Percentiles rank a stretch among this genome's conserved stretches.
phyloP scores from a whole-genome alignment of 2,888 invertebrate genomes.

The Orthosia cruda region DNA sequence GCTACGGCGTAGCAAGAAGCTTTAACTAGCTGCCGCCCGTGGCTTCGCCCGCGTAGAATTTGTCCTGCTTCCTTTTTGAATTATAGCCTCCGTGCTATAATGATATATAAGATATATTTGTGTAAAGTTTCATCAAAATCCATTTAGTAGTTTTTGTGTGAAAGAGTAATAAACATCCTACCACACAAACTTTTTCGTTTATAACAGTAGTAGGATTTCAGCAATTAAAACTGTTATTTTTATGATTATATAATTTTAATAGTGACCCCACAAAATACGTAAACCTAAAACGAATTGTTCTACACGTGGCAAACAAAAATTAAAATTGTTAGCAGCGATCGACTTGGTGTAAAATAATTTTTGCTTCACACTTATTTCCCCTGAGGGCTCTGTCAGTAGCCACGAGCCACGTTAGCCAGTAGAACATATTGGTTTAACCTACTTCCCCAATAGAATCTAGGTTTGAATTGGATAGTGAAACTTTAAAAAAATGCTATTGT shows the following conservation, averaged over 20 bases:
- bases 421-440: constrained; percentile 38
- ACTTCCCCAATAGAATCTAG: constrained; percentile 19
- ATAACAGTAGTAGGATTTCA: too few species aligned
- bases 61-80: too few species aligned
- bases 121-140: too few species aligned
- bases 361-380: constrained; percentile 59
- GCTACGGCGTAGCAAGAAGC: too few species aligned
- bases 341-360: constrained; percentile 45
- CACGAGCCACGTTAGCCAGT: constrained; percentile 25
- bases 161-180: too few species aligned
- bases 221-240: neutral
- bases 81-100: too few species aligned
- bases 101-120: too few species aligned
- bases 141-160: too few species aligned
- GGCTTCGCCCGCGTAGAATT: too few species aligned
- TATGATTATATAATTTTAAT: too few species aligned
- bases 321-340: constrained; percentile 38
- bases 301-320: constrained; percentile 1
- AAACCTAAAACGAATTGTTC: neutral
- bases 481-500: neutral
- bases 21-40: too few species aligned
- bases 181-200: too few species aligned
- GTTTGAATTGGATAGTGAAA: neutral
- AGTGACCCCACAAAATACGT: neutral
- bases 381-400: constrained; percentile 38